Evolutionary conservation across 1,140 invertebrate genomes (phyloP), one percentile per base, ranked within the genome.

Genomic region (Drosophila bipectinata): DNA sequence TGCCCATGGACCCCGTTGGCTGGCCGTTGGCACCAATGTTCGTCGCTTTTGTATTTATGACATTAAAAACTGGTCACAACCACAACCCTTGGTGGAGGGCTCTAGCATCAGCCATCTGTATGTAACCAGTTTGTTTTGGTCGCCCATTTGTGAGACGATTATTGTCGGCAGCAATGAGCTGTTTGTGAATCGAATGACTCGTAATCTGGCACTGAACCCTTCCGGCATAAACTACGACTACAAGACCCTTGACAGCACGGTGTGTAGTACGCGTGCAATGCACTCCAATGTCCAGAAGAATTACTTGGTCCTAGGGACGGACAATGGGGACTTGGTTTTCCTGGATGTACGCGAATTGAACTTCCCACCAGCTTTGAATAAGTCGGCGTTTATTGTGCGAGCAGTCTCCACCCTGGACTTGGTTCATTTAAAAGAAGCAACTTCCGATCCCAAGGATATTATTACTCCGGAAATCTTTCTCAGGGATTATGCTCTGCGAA

Each of bases 271-370:
- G 2, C 77, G 80, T 3, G 39, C 54, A 12, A 48, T 78, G 6
- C 83, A 91, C 41, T 76, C 72, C 8, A 89, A 85, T 56, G 61
- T 51, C 21, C 48, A 64, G 12, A 61, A 77, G 6, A 66, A 76
- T 28, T 5, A 78, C 7, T 30, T 52, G 7, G 37, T 69, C 6
- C 57, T 61, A 3, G 74, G 60, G 0, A 60, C 67, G 0, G 90
- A 91, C 12, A 82, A 79, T 32, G 90, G 90, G 1, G 90, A 91
- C 58, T 6, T 90, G 37, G 45, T 53, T 0, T 67, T 91, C 7
- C 1, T 85, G 8, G 51, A 79, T 72, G 14, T 54, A 1, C 47
- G 68, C 28, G 72, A 90, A 30, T 45, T 77, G 8, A 77, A 77
- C 32, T 28, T 59, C 55, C 67, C 79, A 9, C n/a, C 30, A 1